These are phyloP conservation scores for Genyomyrus donnyi DNA, from an alignment of 2,113 vertebrate species.

Conservation along the genomic window DNA sequence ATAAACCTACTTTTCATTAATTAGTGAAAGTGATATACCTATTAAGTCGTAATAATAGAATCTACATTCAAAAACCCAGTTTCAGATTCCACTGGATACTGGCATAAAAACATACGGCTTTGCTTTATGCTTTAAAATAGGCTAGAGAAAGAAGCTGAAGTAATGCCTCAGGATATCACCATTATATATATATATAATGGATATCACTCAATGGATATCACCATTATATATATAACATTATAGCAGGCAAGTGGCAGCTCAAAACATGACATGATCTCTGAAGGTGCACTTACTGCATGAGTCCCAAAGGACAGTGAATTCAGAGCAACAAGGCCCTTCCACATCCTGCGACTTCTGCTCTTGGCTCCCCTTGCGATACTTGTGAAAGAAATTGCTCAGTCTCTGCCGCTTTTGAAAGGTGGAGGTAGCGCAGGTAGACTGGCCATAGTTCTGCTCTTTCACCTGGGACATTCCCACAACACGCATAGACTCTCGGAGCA, in stretches of 20 bases:
- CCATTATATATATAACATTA: neutral
- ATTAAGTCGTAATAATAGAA: neutral
- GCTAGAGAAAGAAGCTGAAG: neutral
- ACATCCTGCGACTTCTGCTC: slow-evolving; percentile 58
- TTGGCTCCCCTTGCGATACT: slow-evolving; percentile 67
- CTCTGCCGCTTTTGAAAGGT: slow-evolving; percentile 75
- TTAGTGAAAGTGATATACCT: neutral
- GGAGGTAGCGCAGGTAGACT: slow-evolving; percentile 49
- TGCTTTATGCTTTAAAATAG: neutral
- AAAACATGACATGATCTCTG: slow-evolving; percentile 25
- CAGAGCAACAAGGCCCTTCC: slow-evolving; percentile 69
- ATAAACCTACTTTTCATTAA: neutral
- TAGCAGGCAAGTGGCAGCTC: slow-evolving; percentile 3
- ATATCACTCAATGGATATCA: neutral
- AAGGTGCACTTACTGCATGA: slow-evolving; percentile 75
- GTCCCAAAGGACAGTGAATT: slow-evolving; percentile 75
- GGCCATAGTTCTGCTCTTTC: slow-evolving; percentile 62
- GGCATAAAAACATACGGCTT: neutral
- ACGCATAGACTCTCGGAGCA: neutral
- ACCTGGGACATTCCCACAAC: slow-evolving; percentile 71
- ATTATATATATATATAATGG: neutral
- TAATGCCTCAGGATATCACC: neutral
- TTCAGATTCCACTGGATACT: neutral
- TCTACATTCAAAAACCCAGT: neutral
- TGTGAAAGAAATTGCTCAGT: slow-evolving; percentile 78